These are phyloP conservation scores for Mya arenaria DNA, from an alignment of 1,140 invertebrate species.

Conservation along the genomic window DNA sequence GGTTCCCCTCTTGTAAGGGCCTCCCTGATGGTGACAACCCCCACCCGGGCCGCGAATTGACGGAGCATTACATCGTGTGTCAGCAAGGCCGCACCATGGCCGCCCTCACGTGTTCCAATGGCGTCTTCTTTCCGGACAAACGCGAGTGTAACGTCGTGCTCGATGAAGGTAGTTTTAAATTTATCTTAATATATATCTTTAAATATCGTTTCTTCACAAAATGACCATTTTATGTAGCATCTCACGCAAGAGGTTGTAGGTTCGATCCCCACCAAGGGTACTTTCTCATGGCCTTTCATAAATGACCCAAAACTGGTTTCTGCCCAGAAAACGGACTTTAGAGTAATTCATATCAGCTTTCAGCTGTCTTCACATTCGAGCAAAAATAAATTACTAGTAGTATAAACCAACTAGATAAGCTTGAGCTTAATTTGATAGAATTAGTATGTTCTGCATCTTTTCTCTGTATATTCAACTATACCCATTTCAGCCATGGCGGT, in stretches of 20 bases:
- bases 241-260: too few relatives aligned
- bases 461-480: background rate
- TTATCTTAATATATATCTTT: too few relatives aligned
- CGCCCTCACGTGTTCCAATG: slow-evolving; percentile 56
- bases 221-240: too few relatives aligned
- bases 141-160: slow-evolving; percentile 60
- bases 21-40: slow-evolving; percentile 60
- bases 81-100: slow-evolving; percentile 59
- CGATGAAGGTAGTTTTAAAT: slow-evolving; percentile 50
- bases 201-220: background rate
- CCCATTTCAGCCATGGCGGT: slow-evolving; percentile 59
- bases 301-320: too few relatives aligned
- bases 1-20: slow-evolving; percentile 65
- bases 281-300: too few relatives aligned
- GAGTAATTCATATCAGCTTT: too few relatives aligned
- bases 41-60: slow-evolving; percentile 58
- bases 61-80: slow-evolving; percentile 62
- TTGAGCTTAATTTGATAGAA: too few relatives aligned
- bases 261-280: too few relatives aligned
- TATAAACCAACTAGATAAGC: too few relatives aligned
- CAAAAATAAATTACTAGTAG: too few relatives aligned
- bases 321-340: too few relatives aligned
- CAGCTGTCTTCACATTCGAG: too few relatives aligned
- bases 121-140: slow-evolving; percentile 63
- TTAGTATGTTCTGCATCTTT: background rate